Evolutionary conservation across 2,797 vertebrate genomes (phyloP), one percentile per base, ranked within the genome.

Genomic region (Coregonus suidteri): DNA sequence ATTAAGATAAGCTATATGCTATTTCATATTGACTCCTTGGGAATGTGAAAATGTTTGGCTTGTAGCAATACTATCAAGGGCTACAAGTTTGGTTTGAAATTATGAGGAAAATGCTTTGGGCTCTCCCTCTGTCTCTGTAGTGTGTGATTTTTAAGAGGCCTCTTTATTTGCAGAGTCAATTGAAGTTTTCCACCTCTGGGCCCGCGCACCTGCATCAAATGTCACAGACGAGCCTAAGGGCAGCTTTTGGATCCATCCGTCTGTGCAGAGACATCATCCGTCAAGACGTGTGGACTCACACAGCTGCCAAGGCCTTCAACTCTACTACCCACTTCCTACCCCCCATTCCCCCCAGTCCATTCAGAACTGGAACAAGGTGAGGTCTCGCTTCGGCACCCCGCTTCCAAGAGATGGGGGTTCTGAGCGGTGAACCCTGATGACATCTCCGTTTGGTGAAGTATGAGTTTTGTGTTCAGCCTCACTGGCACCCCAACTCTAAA

Each of bases 121-220:
- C 69, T 69, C 73, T 74, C 37, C 6, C 13, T 34, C 25, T 47
- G 52, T 30, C n/a, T 64, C 59, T 75, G 77, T 89, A 93, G 88
- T 93, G 91, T 90, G 87, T 62, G 77, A 37, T 80, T 92, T 62
- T 90, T 82, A 89, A 90, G 79, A 86, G 87, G 75, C 81, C 82
- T 87, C 78, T 88, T 89, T 85, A 79, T 89, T 90, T 86, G 78
- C 54, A 77, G 71, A 81, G 73, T 74, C 78, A 82, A 79, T 81
- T 83, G 75, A 88, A 73, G 79, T 86, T 85, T 87, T 85, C 78
- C 80, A 83, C 75, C 87, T 84, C 77, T 84, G 77, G 75, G 81
- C 77, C 31, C 6, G 14, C 78, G 82, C 85, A 88, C 85, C 87
- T 85, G 85, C 75, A 81, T 64, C 4, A 66, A 77, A 53, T 52